Evolutionary conservation across 2,797 vertebrate genomes (phyloP).

Genomic region (Pyrocephalus nanus): DNA sequence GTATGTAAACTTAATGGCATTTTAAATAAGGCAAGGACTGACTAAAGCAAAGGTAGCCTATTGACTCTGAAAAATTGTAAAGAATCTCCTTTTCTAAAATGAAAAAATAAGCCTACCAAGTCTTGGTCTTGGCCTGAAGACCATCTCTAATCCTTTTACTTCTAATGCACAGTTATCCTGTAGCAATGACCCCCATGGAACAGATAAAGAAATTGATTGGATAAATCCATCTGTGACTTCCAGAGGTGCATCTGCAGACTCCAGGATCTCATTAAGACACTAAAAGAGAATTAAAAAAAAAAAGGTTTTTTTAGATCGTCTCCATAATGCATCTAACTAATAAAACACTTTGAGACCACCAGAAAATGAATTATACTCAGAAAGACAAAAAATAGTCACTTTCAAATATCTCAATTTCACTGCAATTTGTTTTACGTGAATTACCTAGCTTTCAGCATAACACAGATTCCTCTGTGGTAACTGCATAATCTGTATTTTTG

Average conservation of each 20-base stretch:
- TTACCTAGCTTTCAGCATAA: background rate
- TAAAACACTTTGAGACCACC: background rate
- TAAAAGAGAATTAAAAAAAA: constrained; percentile 59
- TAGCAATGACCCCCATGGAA: constrained; percentile 94
- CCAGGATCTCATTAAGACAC: constrained; percentile 97
- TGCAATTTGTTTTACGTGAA: background rate
- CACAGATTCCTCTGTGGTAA: background rate
- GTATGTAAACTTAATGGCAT: background rate
- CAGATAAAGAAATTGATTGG: constrained; percentile 93
- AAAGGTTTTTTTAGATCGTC: background rate
- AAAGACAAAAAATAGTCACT: background rate
- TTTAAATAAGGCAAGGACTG: background rate
- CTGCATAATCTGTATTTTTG: background rate
- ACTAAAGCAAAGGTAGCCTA: background rate
- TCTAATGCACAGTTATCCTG: constrained; percentile 96
- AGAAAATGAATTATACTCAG: background rate
- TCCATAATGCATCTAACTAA: background rate
- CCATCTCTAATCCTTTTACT: constrained; percentile 92
- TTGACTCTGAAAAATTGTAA: background rate
- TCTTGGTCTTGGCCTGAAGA: constrained; percentile 92
- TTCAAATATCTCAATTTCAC: background rate
- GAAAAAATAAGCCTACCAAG: constrained; percentile 80
- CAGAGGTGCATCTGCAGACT: constrained; percentile 94
- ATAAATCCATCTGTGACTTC: constrained; percentile 97
- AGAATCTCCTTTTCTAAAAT: background rate